phyloP scores from a whole-genome alignment of 2,113 vertebrate genomes.

The Anthoscopus minutus region DNA sequence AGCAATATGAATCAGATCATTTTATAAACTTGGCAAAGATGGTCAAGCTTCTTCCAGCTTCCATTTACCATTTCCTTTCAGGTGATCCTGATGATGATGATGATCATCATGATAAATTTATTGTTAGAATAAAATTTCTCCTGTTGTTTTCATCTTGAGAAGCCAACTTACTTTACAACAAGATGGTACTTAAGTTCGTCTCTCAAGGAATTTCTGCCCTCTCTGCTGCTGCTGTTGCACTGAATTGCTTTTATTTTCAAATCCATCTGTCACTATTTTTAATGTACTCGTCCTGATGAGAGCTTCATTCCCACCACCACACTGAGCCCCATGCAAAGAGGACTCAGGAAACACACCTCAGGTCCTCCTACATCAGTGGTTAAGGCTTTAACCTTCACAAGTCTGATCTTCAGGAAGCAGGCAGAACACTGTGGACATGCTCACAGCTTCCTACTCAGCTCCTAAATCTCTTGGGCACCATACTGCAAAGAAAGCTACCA shows the following conservation, averaged over 20 bases:
- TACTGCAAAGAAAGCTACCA: neutral
- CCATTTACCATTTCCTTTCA: neutral
- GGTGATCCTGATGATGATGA: neutral
- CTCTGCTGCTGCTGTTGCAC: neutral
- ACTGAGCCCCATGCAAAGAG: rapidly evolving
- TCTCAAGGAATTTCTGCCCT: neutral
- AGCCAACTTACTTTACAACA: neutral
- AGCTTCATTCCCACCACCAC: neutral
- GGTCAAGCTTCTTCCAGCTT: neutral
- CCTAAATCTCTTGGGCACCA: neutral
- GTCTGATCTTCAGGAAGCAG: neutral
- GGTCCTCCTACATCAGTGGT: neutral
- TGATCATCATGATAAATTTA: neutral
- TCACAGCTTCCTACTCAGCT: neutral
- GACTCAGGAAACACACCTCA: neutral
- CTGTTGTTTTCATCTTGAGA: neutral
- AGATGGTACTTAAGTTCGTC: neutral
- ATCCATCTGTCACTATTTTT: neutral
- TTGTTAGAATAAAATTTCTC: neutral
- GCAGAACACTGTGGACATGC: neutral
- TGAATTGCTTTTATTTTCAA: neutral
- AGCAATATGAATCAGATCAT: neutral
- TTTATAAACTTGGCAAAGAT: neutral
- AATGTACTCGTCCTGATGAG: neutral
- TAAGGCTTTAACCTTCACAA: neutral